Evolutionary conservation across 2,888 invertebrate genomes (phyloP).

Genomic region (Yponomeuta plumbellus): DNA sequence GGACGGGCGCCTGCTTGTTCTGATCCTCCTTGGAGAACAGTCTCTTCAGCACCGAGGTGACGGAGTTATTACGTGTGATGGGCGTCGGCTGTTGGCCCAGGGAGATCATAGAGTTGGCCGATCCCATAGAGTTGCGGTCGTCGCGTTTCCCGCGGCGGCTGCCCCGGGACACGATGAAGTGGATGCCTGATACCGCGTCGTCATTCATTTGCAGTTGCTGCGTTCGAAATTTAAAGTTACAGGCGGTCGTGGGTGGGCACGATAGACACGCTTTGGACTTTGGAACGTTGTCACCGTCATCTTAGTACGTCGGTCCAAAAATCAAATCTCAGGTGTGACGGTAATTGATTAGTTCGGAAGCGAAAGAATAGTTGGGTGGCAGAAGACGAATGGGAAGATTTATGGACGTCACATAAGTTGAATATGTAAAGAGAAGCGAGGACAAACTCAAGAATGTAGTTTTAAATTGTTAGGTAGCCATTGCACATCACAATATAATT

Average conservation of each 20-base stretch:
- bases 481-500: background rate
- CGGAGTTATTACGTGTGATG: conserved; percentile 84
- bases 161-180: conserved; percentile 79
- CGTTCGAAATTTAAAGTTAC: conserved; percentile 8
- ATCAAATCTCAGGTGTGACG: too few species aligned
- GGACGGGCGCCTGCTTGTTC: conserved; percentile 35
- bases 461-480: background rate
- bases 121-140: conserved; percentile 66
- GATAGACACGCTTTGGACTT: too few species aligned
- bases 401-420: background rate
- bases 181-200: conserved; percentile 84
- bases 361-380: background rate
- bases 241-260: background rate
- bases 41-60: conserved; percentile 85
- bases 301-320: too few species aligned
- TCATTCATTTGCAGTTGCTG: conserved; percentile 79
- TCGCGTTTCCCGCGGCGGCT: conserved; percentile 67
- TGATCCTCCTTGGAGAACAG: conserved; percentile 86
- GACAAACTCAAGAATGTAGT: background rate
- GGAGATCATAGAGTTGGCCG: conserved; percentile 72
- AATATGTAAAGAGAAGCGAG: background rate
- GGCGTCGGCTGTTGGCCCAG: conserved; percentile 81
- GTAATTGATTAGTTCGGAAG: too few species aligned
- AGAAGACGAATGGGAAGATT: background rate
- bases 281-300: too few species aligned